phyloP scores from a whole-genome alignment of 2,797 vertebrate genomes.

The Poeciliopsis turneri region DNA sequence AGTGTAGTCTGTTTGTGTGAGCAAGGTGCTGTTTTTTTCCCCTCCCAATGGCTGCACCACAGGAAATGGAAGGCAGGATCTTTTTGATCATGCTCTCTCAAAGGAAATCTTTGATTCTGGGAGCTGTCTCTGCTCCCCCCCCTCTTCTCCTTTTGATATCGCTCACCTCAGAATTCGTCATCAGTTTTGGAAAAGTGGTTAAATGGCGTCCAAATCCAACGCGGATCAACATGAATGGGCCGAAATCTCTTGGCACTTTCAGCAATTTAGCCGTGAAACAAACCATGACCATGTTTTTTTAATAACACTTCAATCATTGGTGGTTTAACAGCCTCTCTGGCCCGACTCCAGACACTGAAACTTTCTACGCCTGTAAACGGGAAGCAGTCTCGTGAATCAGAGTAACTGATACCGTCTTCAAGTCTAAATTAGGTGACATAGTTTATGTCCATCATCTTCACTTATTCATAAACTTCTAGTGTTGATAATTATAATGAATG shows the following conservation, averaged over 20 bases:
- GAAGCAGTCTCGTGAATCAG: conserved; percentile 24
- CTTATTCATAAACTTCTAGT: conserved; percentile 23
- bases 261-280: conserved; percentile 49
- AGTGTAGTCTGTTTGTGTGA: conserved; percentile 54
- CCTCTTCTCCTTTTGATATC: conserved; percentile 3
- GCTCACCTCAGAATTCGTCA: conserved; percentile 48
- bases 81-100: conserved; percentile 73
- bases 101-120: conserved; percentile 71
- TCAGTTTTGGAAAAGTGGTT: conserved; percentile 33
- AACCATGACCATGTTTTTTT: conserved; percentile 19
- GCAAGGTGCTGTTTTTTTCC: conserved; percentile 60
- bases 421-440: conserved; percentile 17
- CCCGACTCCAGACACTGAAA: conserved; percentile 6
- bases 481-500: conserved; percentile 17
- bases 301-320: conserved; percentile 31
- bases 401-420: conserved; percentile 6
- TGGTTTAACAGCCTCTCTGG: conserved; percentile 11
- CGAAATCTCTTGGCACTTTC: conserved; percentile 45
- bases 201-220: conserved; percentile 44
- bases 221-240: conserved; percentile 51
- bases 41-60: conserved; percentile 57
- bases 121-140: conserved; percentile 40
- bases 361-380: conserved; percentile 22
- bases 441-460: conserved; percentile 25
- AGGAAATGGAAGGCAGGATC: conserved; percentile 59